phyloP scores from a whole-genome alignment of 2,113 vertebrate genomes.

The Nyctereutes procyonoides region DNA sequence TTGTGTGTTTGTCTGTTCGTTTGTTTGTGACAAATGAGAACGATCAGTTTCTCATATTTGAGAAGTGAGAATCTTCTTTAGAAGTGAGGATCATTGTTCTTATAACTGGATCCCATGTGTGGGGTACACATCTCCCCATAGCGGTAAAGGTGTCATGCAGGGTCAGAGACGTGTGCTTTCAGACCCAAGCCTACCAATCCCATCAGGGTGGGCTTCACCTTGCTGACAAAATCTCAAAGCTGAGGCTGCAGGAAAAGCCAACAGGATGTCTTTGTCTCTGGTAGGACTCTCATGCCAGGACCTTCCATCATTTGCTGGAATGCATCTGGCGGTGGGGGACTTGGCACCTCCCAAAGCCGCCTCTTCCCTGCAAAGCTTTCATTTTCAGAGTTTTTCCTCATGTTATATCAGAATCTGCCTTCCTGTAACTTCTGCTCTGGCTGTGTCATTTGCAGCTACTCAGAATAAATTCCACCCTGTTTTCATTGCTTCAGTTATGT shows the following conservation, averaged over 20 bases:
- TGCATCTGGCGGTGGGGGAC: rapidly evolving
- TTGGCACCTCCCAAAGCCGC: not conserved
- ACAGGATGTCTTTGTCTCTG: rapidly evolving
- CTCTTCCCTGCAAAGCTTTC: not conserved
- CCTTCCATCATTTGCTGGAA: not conserved
- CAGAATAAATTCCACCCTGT: not conserved
- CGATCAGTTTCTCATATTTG: not conserved
- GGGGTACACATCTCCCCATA: too few relatives aligned
- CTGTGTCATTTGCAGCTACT: not conserved
- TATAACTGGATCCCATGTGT: rapidly evolving
- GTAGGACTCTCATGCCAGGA: not conserved
- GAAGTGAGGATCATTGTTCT: not conserved
- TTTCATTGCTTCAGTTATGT: not conserved
- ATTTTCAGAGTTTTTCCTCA: not conserved
- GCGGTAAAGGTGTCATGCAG: rapidly evolving
- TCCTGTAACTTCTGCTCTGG: not conserved
- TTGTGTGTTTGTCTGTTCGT: not conserved
- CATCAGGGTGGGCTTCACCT: rapidly evolving
- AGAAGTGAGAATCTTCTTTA: not conserved
- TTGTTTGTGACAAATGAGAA: not conserved
- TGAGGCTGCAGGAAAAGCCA: too few relatives aligned
- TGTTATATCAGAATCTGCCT: not conserved
- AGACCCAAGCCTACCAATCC: rapidly evolving
- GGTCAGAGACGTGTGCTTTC: rapidly evolving
- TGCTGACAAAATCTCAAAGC: rapidly evolving